Conservation (phyloP, 2,113 vertebrate genomes). For the Caretta caretta region DNA sequence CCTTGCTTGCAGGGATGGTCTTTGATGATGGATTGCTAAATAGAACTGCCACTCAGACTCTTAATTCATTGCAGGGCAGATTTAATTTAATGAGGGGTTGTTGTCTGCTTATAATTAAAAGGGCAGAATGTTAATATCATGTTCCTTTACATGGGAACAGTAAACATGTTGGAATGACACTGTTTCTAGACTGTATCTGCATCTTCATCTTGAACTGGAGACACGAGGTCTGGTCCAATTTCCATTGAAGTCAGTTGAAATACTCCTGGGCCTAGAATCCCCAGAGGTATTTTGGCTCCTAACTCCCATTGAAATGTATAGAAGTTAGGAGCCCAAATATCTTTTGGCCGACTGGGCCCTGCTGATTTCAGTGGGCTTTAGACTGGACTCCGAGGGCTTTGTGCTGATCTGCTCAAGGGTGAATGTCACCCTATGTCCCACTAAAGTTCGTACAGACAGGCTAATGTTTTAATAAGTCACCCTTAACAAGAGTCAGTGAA, state of each 20-base stretch:
- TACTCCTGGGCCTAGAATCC: neutral
- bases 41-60: neutral
- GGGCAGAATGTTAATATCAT: neutral
- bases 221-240: neutral
- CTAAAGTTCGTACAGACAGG: neutral
- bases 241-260: neutral
- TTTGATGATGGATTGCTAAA: neutral
- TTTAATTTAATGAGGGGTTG: neutral
- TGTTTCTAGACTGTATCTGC: neutral
- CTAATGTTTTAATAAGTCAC: neutral
- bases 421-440: neutral
- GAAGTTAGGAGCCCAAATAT: neutral
- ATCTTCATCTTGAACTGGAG: neutral
- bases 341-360: neutral
- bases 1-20: neutral
- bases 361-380: neutral
- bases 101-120: neutral
- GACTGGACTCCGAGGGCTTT: neutral
- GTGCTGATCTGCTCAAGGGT: neutral
- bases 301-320: neutral
- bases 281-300: neutral
- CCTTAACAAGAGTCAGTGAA: neutral
- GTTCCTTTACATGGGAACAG: neutral
- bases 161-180: neutral
- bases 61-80: neutral